phyloP scores from a whole-genome alignment of 2,113 vertebrate genomes.

The Polypterus senegalus region DNA sequence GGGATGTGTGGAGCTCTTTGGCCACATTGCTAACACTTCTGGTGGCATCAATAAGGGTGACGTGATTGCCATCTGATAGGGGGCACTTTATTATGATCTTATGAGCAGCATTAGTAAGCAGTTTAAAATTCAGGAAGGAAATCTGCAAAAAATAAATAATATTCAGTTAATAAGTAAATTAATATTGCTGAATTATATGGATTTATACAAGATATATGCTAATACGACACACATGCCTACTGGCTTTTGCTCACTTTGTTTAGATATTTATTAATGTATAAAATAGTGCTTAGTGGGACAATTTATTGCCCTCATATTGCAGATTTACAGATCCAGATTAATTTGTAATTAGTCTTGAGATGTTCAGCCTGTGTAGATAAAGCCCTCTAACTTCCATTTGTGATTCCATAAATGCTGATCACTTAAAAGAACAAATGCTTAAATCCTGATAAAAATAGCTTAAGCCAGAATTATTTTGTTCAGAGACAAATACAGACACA shows the following conservation, averaged over 20 bases:
- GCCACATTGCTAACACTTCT: too few relatives aligned
- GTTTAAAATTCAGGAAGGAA: too few relatives aligned
- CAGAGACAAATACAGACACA: constrained; percentile 55
- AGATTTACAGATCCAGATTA: constrained; percentile 66
- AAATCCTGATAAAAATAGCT: constrained; percentile 58
- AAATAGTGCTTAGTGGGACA: constrained; percentile 49
- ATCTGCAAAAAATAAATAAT: too few relatives aligned
- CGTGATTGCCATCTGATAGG: too few relatives aligned
- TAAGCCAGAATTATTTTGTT: constrained; percentile 60
- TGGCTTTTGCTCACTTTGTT: constrained; percentile 17
- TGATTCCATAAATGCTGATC: constrained; percentile 48
- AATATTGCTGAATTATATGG: too few relatives aligned
- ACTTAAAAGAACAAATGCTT: constrained; percentile 56
- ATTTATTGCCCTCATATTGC: constrained; percentile 53
- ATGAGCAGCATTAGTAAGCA: too few relatives aligned
- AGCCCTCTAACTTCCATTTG: constrained; percentile 52
- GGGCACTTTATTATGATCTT: too few relatives aligned
- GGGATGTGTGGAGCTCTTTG: too few relatives aligned
- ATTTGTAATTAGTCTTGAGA: constrained; percentile 72
- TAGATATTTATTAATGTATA: constrained; percentile 51
- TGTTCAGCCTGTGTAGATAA: constrained; percentile 67
- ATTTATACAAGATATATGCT: too few relatives aligned
- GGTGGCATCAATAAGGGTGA: too few relatives aligned
- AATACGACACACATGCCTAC: too few relatives aligned
- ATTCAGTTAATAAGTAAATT: too few relatives aligned